Conservation (phyloP, 2,113 vertebrate genomes). For the Amazona vittata region DNA sequence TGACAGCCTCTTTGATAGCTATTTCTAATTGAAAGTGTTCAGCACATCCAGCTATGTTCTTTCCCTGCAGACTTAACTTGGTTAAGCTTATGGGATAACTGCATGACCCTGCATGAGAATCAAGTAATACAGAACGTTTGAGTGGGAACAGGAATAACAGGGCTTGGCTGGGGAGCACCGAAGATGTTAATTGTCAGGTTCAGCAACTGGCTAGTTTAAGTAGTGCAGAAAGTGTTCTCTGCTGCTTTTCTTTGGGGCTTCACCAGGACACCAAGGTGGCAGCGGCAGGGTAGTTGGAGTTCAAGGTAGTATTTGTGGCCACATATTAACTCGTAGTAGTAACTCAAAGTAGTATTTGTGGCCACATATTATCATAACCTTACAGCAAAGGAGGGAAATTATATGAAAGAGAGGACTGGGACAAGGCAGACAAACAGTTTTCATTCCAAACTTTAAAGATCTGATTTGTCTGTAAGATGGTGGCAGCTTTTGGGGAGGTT, state of each 20-base stretch:
- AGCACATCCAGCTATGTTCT: background rate
- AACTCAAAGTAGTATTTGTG: background rate
- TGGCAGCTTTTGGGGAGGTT: rapidly evolving
- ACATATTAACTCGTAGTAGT: background rate
- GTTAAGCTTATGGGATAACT: background rate
- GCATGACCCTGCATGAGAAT: background rate
- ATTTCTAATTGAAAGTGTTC: background rate
- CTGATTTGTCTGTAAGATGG: background rate
- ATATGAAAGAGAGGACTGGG: background rate
- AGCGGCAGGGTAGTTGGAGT: background rate
- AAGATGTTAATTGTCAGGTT: background rate
- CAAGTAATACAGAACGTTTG: rapidly evolving
- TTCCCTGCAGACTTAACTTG: background rate
- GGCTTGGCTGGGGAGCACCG: background rate
- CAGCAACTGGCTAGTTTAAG: background rate
- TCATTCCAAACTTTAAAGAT: background rate
- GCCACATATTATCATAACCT: background rate
- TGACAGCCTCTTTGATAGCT: background rate
- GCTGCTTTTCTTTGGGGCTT: background rate
- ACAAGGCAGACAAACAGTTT: background rate
- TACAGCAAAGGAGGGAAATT: background rate
- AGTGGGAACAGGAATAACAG: background rate
- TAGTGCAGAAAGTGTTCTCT: background rate
- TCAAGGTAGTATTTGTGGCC: background rate
- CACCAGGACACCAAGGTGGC: background rate